Conservation (phyloP, 2,888 invertebrate species). For the Chrysolina americana region DNA sequence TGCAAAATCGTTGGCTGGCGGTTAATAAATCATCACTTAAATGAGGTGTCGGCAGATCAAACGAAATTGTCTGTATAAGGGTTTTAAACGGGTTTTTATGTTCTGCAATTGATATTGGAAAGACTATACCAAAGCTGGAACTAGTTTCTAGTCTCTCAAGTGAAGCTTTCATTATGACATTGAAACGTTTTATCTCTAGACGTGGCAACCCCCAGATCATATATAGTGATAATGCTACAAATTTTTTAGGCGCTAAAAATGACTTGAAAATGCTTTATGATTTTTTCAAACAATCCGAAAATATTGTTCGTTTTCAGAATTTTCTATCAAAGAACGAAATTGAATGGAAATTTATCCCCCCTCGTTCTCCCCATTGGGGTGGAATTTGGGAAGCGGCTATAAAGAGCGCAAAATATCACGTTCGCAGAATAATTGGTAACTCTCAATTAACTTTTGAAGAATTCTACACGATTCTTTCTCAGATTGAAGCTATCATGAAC, state of each 20-base stretch:
- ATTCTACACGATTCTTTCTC: neutral
- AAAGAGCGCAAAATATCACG: neutral
- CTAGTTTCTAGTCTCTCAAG: no score
- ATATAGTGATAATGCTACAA: neutral
- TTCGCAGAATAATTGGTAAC: neutral
- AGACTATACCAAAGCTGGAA: no score
- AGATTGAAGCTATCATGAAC: neutral
- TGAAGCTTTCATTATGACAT: no score
- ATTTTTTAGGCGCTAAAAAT: neutral
- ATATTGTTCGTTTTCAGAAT: neutral
- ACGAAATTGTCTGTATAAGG: no score
- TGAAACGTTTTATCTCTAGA: no score
- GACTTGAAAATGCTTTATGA: neutral
- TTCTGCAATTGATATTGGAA: no score
- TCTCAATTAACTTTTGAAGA: neutral
- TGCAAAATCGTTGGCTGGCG: no score
- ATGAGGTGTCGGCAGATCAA: no score
- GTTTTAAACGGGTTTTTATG: no score
- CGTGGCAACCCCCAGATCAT: neutral
- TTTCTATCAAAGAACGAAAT: neutral
- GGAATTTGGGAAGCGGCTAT: neutral
- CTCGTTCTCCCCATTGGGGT: neutral
- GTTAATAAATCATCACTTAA: no score
- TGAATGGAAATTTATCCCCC: neutral
- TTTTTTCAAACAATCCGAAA: neutral